These are phyloP conservation scores for Enteromius anoplus DNA, from an alignment of 2,797 vertebrate species.

Conservation along the genomic window DNA sequence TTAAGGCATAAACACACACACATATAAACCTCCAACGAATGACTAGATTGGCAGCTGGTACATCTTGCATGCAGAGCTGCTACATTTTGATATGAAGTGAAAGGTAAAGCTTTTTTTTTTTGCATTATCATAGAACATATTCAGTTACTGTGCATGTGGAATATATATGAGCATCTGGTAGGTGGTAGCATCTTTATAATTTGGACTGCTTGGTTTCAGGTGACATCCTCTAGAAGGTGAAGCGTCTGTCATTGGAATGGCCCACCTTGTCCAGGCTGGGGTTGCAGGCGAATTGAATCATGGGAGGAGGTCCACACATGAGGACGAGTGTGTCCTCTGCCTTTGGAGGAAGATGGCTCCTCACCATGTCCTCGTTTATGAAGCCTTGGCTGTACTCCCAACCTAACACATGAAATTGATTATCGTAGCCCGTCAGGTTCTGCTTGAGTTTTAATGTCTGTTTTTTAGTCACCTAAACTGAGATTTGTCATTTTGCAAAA, in stretches of 20 bases:
- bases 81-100: not conserved
- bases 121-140: not conserved
- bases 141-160: not conserved
- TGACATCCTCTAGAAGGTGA: conserved; percentile 75
- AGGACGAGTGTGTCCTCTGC: conserved; percentile 85
- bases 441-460: not conserved
- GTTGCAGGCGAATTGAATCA: conserved; percentile 96
- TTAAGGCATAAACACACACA: not conserved
- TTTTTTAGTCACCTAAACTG: not conserved
- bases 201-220: not conserved
- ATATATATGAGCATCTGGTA: not conserved
- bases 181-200: not conserved
- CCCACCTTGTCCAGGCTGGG: conserved; percentile 92
- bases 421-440: not conserved
- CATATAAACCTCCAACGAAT: not conserved
- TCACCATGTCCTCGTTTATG: conserved; percentile 91
- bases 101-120: not conserved
- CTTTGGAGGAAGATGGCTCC: conserved; percentile 83
- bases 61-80: not conserved
- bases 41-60: not conserved
- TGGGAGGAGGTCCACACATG: conserved; percentile 95
- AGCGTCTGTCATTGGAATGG: conserved; percentile 80
- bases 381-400: conserved; percentile 96
- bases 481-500: not conserved
- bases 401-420: conserved; percentile 67